Conservation (phyloP, 1,140 invertebrate species). For the Oryctes rhinoceros region DNA sequence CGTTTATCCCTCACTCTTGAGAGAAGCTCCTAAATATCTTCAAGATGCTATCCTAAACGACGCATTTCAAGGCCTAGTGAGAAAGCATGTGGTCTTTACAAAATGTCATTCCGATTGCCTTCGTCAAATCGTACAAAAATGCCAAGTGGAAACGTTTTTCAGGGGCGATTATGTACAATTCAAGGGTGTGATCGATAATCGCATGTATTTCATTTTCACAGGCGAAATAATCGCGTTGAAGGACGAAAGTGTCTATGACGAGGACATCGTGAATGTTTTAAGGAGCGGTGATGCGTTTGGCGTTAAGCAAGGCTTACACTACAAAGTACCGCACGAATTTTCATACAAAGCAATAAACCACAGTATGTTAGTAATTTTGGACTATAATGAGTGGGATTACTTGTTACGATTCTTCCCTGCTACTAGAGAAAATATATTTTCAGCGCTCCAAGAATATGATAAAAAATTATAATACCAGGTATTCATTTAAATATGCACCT, state of each 20-base stretch:
- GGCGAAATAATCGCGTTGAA: constrained; percentile 26
- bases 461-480: too few relatives aligned
- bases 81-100: constrained; percentile 6
- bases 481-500: too few relatives aligned
- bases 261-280: background rate
- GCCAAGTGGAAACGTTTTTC: background rate
- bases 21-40: constrained; percentile 23
- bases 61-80: background rate
- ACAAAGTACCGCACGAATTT: background rate
- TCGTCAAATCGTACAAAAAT: constrained; percentile 34
- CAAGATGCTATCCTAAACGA: constrained; percentile 29
- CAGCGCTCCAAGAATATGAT: background rate
- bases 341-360: background rate
- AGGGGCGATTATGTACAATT: constrained; percentile 25
- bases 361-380: background rate
- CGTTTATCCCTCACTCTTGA: background rate
- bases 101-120: constrained; percentile 37
- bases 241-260: background rate
- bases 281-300: constrained; percentile 15
- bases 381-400: constrained; percentile 24
- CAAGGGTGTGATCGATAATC: constrained; percentile 26
- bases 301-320: constrained; percentile 25
- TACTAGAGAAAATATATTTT: constrained; percentile 28
- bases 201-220: constrained; percentile 36
- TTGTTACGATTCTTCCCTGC: constrained; percentile 32